Conservation (phyloP, 2,888 invertebrate genomes). For the Dryomyza anilis region DNA sequence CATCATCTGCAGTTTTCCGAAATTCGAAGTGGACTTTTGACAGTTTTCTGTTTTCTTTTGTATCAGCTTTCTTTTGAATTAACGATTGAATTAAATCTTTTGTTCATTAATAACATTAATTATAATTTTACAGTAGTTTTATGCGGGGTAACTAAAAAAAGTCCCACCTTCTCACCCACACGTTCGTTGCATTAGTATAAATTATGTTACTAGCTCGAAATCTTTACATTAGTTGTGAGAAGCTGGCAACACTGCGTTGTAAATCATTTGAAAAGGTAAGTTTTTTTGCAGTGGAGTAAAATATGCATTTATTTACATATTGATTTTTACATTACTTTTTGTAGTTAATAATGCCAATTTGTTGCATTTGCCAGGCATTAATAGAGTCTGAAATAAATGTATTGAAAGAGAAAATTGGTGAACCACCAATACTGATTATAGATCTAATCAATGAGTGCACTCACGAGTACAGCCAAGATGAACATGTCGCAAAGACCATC, state of each 20-base stretch:
- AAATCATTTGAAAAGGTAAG: too few species aligned
- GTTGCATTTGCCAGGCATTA: slow-evolving; percentile 46
- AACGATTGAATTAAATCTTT: too few species aligned
- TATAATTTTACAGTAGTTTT: background rate
- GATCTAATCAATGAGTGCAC: slow-evolving; percentile 44
- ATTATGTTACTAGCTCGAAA: too few species aligned
- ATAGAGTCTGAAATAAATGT: slow-evolving; percentile 44
- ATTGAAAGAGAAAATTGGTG: slow-evolving; percentile 41
- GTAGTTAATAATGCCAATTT: slow-evolving; percentile 42
- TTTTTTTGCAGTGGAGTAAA: too few species aligned
- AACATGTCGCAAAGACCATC: slow-evolving; percentile 24
- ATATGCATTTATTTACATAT: too few species aligned
- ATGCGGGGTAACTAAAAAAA: background rate
- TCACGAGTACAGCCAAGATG: slow-evolving; percentile 37
- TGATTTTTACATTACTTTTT: too few species aligned
- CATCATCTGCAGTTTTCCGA: too few species aligned
- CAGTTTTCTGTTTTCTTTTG: too few species aligned
- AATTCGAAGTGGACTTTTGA: too few species aligned
- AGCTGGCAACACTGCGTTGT: too few species aligned
- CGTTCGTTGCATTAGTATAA: background rate
- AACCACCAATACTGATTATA: slow-evolving; percentile 44
- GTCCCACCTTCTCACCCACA: background rate
- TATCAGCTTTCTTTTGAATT: too few species aligned
- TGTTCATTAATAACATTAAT: background rate
- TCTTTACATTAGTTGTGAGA: too few species aligned